Evolutionary conservation across 2,113 vertebrate genomes (phyloP).

Genomic region (Baryphthengus martii): DNA sequence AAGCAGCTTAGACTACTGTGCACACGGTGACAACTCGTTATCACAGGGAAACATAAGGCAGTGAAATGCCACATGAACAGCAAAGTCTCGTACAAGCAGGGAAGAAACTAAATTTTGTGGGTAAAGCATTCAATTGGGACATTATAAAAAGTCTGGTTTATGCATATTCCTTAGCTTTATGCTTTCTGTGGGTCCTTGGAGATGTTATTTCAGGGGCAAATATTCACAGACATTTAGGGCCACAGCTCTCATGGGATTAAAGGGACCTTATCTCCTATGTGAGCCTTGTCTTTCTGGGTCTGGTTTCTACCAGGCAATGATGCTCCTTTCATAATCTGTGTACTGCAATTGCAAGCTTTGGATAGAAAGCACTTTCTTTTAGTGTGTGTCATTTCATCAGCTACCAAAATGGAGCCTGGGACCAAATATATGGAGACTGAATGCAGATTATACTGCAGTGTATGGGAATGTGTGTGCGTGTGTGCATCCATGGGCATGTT

Average conservation of each 20-base stretch:
- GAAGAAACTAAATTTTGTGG: neutral
- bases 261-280: neutral
- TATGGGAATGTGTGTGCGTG: accelerated
- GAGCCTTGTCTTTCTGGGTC: neutral
- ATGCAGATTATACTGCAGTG: neutral
- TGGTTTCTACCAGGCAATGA: neutral
- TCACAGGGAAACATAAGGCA: neutral
- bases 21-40: neutral
- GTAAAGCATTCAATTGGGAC: neutral
- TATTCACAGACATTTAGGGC: neutral
- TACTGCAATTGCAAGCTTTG: neutral
- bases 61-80: neutral
- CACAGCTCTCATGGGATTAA: accelerated
- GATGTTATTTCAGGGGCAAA: neutral
- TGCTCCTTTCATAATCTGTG: neutral
- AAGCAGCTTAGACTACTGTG: constrained; percentile 5
- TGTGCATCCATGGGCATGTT: neutral
- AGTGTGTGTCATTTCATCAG: neutral
- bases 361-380: neutral
- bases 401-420: neutral
- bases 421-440: accelerated
- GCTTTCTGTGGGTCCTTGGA: neutral
- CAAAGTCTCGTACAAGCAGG: neutral
- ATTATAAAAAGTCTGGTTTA: neutral
- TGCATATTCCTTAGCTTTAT: neutral